Evolutionary conservation across 2,888 invertebrate species (phyloP), one percentile per base, ranked within the genome.

Genomic region (Pemphredon lugubris): DNA sequence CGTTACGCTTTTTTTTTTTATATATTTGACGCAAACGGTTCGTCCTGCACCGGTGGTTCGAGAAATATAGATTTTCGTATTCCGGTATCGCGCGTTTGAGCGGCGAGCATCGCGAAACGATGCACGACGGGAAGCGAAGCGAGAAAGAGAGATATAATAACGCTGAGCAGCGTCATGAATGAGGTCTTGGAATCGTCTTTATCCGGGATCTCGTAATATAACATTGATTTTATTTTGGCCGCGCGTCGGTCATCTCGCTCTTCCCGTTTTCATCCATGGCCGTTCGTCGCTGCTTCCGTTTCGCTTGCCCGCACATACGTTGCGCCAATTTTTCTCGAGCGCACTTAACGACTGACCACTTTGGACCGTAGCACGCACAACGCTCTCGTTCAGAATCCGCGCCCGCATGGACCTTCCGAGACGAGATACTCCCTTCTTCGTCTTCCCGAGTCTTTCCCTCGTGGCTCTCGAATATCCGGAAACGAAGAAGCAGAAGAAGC

Each of bases 211-310:
- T 57, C 66, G 42, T 67, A 54, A 67, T 58, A 54, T 67, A 58
- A 51, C 61, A 47, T 42, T 53, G 40, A 51, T 66, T 71, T 75
- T 75, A 71, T 68, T 61, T 58, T 44, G 48, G 39, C 39, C 51
- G n/a, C n/a, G n/a, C n/a, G 54, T 63, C 55, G 14, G 42, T 34
- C 26, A 23, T 47, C 20, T 16, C 59, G 66, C 44, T 55, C 50
- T 47, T 48, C 69, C 55, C 69, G 60, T 18, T 44, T 30, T 30
- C 51, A n/a, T 16, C 34, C 21, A 20, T 30, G 16, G 23, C 32
- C 14, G 18, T 44, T 21, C 7, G 26, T 7, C 26, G 26, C 51
- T 37, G n/a, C n/a, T 23, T 13, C 23, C 7, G 2, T 26, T 18
- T 32, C 42, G 21, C 21, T 34, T 18, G 9, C 11, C 3, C 1